phyloP scores from a whole-genome alignment of 2,888 invertebrate species.

The Chesias legatella region DNA sequence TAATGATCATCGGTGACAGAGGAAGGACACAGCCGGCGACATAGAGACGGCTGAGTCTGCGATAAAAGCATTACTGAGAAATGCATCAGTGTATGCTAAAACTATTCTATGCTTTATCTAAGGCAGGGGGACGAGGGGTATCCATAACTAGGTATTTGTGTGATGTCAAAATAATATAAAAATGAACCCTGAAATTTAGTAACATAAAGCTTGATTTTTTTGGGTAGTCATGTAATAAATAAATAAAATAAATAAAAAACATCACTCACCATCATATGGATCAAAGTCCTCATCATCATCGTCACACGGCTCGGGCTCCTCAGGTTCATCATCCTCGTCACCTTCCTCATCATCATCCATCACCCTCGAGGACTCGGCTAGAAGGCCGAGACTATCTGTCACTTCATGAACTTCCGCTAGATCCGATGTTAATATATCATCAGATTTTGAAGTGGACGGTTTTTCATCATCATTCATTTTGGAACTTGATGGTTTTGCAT shows the following conservation, averaged over 20 bases:
- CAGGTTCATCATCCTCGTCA: conserved; percentile 44
- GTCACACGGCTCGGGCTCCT: conserved; percentile 43
- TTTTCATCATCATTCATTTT: conserved; percentile 18
- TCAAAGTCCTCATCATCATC: conserved; percentile 46
- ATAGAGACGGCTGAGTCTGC: too few relatives aligned
- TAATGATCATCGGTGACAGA: too few relatives aligned
- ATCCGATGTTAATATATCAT: conserved; percentile 27
- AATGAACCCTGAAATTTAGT: too few relatives aligned
- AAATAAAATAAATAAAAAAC: neutral
- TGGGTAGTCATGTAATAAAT: too few relatives aligned
- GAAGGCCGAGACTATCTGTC: conserved; percentile 58
- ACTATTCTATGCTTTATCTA: too few relatives aligned
- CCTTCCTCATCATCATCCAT: conserved; percentile 62
- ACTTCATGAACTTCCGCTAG: conserved; percentile 40
- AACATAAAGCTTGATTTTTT: too few relatives aligned
- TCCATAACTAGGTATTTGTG: too few relatives aligned
- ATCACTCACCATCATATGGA: conserved; percentile 38
- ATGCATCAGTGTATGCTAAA: too few relatives aligned
- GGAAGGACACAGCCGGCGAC: too few relatives aligned
- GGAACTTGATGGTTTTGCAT: conserved; percentile 4
- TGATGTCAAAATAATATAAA: too few relatives aligned
- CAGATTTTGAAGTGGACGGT: conserved; percentile 3
- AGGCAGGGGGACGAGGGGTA: too few relatives aligned
- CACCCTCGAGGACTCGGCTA: conserved; percentile 61
- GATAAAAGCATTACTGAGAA: too few relatives aligned